phyloP scores from a whole-genome alignment of 2,113 vertebrate genomes.

The Noturus placidus region DNA sequence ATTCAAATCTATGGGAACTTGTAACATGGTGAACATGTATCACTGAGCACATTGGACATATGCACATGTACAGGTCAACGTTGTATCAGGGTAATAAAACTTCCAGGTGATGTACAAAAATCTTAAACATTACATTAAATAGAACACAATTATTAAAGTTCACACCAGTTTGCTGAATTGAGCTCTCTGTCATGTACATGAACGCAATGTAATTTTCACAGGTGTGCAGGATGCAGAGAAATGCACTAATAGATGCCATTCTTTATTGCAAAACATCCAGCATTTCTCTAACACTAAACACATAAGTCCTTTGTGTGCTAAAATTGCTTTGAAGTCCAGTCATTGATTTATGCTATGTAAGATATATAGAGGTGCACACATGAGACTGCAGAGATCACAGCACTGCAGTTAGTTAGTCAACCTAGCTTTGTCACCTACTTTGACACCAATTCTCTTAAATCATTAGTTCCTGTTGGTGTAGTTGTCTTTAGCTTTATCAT shows the following conservation, averaged over 20 bases:
- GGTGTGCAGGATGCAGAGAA: not conserved
- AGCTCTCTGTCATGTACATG: not conserved
- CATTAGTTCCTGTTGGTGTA: slow-evolving; percentile 12
- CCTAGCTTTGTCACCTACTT: slow-evolving; percentile 45
- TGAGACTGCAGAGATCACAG: slow-evolving; percentile 48
- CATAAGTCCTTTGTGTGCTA: not conserved
- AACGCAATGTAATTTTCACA: not conserved
- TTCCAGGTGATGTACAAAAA: not conserved
- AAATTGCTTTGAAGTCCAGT: not conserved
- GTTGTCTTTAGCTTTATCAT: not conserved
- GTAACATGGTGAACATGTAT: slow-evolving; percentile 44
- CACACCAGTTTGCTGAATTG: not conserved
- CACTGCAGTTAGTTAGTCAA: slow-evolving; percentile 56
- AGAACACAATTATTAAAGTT: not conserved
- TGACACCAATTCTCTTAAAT: slow-evolving; percentile 8
- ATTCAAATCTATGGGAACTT: too few relatives aligned
- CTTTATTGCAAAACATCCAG: not conserved
- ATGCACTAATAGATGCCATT: not conserved
- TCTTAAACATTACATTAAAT: not conserved
- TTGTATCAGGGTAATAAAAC: not conserved
- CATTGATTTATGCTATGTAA: not conserved
- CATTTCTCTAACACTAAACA: not conserved
- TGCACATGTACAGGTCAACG: not conserved
- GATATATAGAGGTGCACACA: slow-evolving; percentile 25
- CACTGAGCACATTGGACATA: slow-evolving; percentile 18